Evolutionary conservation across 2,113 vertebrate genomes (phyloP).

Genomic region (Gobio gobio): DNA sequence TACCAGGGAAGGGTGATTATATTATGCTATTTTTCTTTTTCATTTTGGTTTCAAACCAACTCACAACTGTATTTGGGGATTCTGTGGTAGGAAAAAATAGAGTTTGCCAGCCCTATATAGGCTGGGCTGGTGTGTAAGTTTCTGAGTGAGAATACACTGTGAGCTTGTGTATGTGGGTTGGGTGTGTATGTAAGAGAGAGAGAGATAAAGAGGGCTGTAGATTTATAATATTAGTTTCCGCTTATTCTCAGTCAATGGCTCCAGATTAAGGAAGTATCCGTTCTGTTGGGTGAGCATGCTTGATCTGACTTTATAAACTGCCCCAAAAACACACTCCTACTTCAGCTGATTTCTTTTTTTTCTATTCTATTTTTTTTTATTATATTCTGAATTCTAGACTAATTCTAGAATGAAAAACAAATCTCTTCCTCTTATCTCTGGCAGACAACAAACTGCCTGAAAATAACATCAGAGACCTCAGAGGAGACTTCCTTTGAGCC

Average conservation of each 20-base stretch:
- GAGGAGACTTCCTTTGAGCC: slow-evolving; percentile 70
- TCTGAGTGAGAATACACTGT: slow-evolving; percentile 17
- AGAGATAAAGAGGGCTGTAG: slow-evolving; percentile 16
- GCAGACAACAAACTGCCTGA: slow-evolving; percentile 67
- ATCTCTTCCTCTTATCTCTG: slow-evolving; percentile 66
- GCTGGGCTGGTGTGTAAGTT: slow-evolving; percentile 8
- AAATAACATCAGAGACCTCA: slow-evolving; percentile 71
- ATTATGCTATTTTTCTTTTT: slow-evolving; percentile 32
- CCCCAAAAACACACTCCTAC: not conserved
- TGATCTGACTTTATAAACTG: not conserved
- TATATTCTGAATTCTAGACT: slow-evolving; percentile 3
- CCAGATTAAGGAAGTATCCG: slow-evolving; percentile 18
- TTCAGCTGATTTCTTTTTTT: not conserved
- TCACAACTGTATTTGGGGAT: slow-evolving; percentile 39
- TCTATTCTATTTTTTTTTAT: too few species aligned
- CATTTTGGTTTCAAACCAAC: slow-evolving; percentile 23
- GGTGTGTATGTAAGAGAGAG: not conserved
- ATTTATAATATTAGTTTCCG: slow-evolving; percentile 42
- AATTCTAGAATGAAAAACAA: slow-evolving; percentile 44
- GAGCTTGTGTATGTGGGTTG: not conserved
- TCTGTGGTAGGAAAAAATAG: slow-evolving; percentile 18
- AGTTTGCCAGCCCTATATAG: slow-evolving; percentile 3
- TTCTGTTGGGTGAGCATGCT: not conserved
- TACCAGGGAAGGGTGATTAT: slow-evolving; percentile 31
- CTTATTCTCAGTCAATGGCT: slow-evolving; percentile 19